Conservation (phyloP, 1,140 invertebrate genomes). For the Eulimnadia texana region DNA sequence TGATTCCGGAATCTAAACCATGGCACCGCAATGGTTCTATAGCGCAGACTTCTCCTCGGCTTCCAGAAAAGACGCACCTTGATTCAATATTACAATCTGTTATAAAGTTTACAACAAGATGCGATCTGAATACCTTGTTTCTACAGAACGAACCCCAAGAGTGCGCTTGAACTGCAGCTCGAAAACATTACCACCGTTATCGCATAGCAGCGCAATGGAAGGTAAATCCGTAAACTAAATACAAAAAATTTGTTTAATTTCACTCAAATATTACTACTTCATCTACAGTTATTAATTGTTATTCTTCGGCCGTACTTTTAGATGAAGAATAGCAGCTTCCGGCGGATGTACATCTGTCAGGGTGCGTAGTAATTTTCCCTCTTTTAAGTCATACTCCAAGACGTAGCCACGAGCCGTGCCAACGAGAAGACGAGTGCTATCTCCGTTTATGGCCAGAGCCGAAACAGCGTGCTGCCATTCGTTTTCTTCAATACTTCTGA, state of each 20-base stretch:
- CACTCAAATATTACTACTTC: neutral
- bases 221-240: constrained; percentile 56
- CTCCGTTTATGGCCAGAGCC: constrained; percentile 65
- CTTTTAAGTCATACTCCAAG: constrained; percentile 61
- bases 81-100: constrained; percentile 69
- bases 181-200: constrained; percentile 96
- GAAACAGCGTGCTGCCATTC: constrained; percentile 50
- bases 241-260: constrained; percentile 17
- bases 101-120: too few species aligned
- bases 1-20: constrained; percentile 42
- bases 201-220: constrained; percentile 66
- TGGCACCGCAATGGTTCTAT: constrained; percentile 66
- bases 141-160: constrained; percentile 72
- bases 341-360: constrained; percentile 74
- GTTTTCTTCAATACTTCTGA: constrained; percentile 18
- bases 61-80: constrained; percentile 38
- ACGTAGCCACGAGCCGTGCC: constrained; percentile 78
- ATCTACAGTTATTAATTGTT: neutral
- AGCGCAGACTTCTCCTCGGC: constrained; percentile 84
- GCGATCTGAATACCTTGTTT: constrained; percentile 54
- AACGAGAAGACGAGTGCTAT: constrained; percentile 66
- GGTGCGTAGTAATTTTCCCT: constrained; percentile 52
- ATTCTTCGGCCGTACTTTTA: constrained; percentile 48
- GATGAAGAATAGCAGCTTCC: constrained; percentile 68
- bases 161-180: constrained; percentile 79